Base-by-base conservation (phyloP, 2,797 vertebrate genomes). In the Acridotheres tristis region DNA sequence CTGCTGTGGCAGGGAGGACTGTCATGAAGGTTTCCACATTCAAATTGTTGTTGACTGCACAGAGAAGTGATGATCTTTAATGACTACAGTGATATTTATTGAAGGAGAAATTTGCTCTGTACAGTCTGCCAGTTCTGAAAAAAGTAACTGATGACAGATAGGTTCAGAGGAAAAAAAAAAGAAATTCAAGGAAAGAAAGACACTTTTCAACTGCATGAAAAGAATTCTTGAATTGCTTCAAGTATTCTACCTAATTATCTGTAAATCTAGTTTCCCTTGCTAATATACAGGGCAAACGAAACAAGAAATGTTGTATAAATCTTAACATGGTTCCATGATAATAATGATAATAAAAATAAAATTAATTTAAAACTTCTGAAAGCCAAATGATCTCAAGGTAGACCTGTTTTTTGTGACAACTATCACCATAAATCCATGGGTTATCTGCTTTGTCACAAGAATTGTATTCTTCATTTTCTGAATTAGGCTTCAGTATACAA, bases 221-320 rank as follows among this genome's bases (percentile, higher is more conserved):
- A 32, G 40, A 92, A 77, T 80, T 82, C 38, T 61, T 91, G 40
- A 96, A 79, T 54, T 82, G 22, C 51, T 90, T 93, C 53, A 85
- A 63, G 42, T 92, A 82, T 92, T 93, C 94, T 92, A 83, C 90
- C 26, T 85, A 96, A 96, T 94, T 93, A 95, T 81, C 86, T 85
- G 38, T 89, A 94, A 85, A 94, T 65, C 55, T 80, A 92, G 36
- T 21, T 50, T 32, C 42, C 27, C 32, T 90, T 89, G 77, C n/a
- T 89, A 88, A 65, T 34, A 58, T 38, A 29, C 26, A 50, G 42
- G n/a, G 34, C 42, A 93, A 92, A 95, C 40, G 57, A 88, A 76
- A 57, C 16, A 54, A 53, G 59, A 91, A 86, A 82, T 92, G 25
- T 54, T 89, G 67, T 34, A 69, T 90, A 81, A 94, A 66, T 92